Conservation (phyloP, 2,797 vertebrate genomes). For the Neosalanx taihuensis region DNA sequence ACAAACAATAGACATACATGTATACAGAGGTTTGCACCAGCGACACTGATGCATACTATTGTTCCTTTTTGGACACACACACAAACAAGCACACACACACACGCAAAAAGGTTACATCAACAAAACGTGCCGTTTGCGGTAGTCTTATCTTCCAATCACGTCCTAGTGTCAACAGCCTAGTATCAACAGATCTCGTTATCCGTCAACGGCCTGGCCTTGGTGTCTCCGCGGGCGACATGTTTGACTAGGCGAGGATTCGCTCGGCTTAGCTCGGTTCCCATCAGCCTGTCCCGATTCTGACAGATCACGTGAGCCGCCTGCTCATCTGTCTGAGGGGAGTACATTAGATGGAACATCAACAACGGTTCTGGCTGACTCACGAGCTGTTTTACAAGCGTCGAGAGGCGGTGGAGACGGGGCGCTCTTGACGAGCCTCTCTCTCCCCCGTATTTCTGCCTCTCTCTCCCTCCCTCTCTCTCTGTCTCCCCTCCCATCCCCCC, state of each 20-base stretch:
- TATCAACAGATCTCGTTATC: conserved; percentile 44
- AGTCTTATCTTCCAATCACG: conserved; percentile 37
- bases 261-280: conserved; percentile 58
- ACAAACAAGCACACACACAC: conserved; percentile 21
- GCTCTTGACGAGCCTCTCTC: conserved; percentile 12
- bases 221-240: conserved; percentile 50
- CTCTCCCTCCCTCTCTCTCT: background rate
- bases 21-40: background rate
- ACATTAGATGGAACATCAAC: conserved; percentile 50
- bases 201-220: conserved; percentile 59
- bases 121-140: conserved; percentile 32
- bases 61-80: background rate
- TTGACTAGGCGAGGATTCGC: conserved; percentile 59
- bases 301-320: conserved; percentile 54
- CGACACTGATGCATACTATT: background rate
- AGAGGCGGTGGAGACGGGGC: conserved; percentile 41
- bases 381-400: conserved; percentile 32
- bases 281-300: conserved; percentile 49
- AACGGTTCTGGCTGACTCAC: conserved; percentile 38
- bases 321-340: conserved; percentile 58
- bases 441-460: conserved; percentile 4
- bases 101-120: conserved; percentile 18
- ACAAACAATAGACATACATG: background rate
- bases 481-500: background rate
- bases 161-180: conserved; percentile 44